A percentile compares a stretch with the other conserved stretches of the same genome.
Evolutionary conservation across 2,113 vertebrate genomes (phyloP).

Genomic region (Pollachius pollachius): DNA sequence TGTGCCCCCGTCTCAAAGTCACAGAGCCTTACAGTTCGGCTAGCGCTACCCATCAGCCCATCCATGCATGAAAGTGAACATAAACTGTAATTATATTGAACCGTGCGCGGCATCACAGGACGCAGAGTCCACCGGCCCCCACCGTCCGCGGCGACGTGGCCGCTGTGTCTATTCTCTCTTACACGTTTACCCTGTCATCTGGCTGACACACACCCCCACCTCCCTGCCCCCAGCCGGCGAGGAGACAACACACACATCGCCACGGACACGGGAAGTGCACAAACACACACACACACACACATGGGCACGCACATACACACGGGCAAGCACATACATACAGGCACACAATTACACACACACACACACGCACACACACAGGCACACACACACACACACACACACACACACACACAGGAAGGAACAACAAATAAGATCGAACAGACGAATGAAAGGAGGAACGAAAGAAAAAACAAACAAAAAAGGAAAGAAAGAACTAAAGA

Average conservation of each 20-base stretch:
- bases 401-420: not conserved
- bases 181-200: conserved; percentile 48
- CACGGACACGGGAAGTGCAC: too few species aligned
- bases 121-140: conserved; percentile 8
- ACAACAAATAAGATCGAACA: too few species aligned
- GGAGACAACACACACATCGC: not conserved
- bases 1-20: too few species aligned
- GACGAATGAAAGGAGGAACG: conserved; percentile 37
- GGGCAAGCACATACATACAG: too few species aligned
- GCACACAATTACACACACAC: too few species aligned
- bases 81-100: conserved; percentile 54
- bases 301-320: not conserved
- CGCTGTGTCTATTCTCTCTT: conserved; percentile 36
- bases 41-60: conserved; percentile 25
- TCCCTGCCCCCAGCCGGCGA: conserved; percentile 41
- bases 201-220: conserved; percentile 27
- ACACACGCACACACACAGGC: too few species aligned
- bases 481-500: too few species aligned
- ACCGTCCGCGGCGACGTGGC: conserved; percentile 12
- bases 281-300: too few species aligned
- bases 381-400: too few species aligned
- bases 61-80: conserved; percentile 33
- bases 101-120: conserved; percentile 30
- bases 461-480: not conserved
- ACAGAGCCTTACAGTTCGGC: not conserved